phyloP scores from a whole-genome alignment of 2,888 invertebrate species.

The Therioaphis trifolii region DNA sequence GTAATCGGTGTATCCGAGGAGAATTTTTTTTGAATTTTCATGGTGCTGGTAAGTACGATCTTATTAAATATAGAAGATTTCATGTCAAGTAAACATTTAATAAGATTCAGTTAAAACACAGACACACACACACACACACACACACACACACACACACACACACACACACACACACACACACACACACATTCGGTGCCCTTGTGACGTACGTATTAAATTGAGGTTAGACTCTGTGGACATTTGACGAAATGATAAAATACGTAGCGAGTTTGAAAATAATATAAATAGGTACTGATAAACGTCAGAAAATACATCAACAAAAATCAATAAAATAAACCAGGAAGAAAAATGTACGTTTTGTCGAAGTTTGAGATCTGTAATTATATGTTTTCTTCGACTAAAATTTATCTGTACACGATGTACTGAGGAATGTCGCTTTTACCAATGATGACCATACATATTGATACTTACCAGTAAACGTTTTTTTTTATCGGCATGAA shows the following conservation, averaged over 20 bases:
- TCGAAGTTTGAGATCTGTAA: conserved; percentile 6
- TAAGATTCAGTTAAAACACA: too few species aligned
- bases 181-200: too few species aligned
- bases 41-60: too few species aligned
- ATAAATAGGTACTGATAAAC: neutral
- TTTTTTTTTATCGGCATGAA: neutral
- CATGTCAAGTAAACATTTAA: too few species aligned
- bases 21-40: too few species aligned
- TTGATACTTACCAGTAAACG: neutral
- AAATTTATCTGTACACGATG: neutral
- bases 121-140: too few species aligned
- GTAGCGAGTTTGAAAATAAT: neutral
- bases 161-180: too few species aligned
- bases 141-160: too few species aligned
- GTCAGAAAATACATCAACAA: neutral
- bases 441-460: neutral
- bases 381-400: conserved; percentile 13
- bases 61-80: too few species aligned
- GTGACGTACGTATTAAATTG: too few species aligned
- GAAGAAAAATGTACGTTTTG: conserved; percentile 6
- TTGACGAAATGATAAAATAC: neutral
- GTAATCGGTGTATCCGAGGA: too few species aligned
- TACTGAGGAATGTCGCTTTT: neutral
- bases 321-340: conserved; percentile 20
- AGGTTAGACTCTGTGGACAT: too few species aligned